Evolutionary conservation across 2,888 invertebrate genomes (phyloP).

Genomic region (Stegana nigrithorax): DNA sequence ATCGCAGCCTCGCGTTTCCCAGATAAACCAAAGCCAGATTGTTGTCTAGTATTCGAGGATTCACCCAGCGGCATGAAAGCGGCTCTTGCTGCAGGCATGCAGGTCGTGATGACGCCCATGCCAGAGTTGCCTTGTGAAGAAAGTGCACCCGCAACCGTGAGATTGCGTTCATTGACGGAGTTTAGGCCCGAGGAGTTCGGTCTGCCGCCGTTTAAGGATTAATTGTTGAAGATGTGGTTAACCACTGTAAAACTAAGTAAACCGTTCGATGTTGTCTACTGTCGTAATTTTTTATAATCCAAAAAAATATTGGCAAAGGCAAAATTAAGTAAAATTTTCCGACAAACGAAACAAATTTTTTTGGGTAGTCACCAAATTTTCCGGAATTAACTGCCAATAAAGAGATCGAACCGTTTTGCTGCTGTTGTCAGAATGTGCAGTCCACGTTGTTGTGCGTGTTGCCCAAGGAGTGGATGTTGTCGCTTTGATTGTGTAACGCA

Average conservation of each 20-base stretch:
- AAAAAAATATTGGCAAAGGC: neutral
- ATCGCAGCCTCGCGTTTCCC: constrained; percentile 80
- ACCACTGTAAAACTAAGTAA: neutral
- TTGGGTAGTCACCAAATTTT: neutral
- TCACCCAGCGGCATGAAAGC: constrained; percentile 85
- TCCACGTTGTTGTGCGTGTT: constrained; percentile 2
- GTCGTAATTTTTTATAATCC: neutral
- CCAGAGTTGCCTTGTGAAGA: constrained; percentile 66
- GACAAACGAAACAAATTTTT: neutral
- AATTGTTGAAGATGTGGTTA: constrained; percentile 40
- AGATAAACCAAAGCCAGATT: constrained; percentile 75
- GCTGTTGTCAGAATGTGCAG: constrained; percentile 1
- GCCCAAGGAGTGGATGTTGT: neutral
- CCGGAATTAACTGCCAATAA: neutral
- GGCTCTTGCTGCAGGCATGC: constrained; percentile 84
- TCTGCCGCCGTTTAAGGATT: constrained; percentile 71
- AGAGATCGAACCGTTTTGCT: neutral
- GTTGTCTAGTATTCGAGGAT: constrained; percentile 88
- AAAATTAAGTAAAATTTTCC: neutral
- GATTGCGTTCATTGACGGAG: constrained; percentile 78
- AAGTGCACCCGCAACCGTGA: constrained; percentile 74
- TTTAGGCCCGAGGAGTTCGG: constrained; percentile 87
- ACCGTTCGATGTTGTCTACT: neutral
- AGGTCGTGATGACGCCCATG: constrained; percentile 84
- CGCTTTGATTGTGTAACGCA: constrained; percentile 23